Percentiles rank a stretch among this genome's conserved stretches.
Conservation (phyloP, 2,113 vertebrate species). For the Azemiops feae region DNA sequence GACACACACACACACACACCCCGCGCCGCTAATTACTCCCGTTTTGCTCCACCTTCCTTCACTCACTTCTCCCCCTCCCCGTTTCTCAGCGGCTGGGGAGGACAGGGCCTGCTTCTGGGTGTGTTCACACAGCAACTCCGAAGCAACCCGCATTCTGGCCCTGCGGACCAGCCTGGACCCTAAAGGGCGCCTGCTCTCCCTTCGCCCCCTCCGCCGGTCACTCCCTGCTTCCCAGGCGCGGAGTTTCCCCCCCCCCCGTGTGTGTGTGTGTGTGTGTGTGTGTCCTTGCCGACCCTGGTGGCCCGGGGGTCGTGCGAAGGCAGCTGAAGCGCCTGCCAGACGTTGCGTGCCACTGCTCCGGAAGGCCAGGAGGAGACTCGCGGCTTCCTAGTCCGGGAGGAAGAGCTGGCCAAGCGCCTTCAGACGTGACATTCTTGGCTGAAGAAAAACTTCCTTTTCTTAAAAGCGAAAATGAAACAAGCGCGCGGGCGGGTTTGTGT, state of each 20-base stretch:
- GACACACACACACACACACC: too few relatives aligned
- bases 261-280: too few relatives aligned
- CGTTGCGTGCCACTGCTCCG: not conserved
- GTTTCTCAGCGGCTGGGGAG: not conserved
- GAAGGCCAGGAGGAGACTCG: too few relatives aligned
- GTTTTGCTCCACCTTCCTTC: not conserved
- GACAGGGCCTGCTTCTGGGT: not conserved
- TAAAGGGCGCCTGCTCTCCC: not conserved
- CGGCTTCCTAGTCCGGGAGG: too few relatives aligned
- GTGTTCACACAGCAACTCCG: not conserved
- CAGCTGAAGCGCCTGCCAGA: not conserved
- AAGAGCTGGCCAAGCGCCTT: not conserved
- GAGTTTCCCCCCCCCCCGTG: too few relatives aligned
- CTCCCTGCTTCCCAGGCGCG: too few relatives aligned
- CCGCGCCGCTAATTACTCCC: not conserved
- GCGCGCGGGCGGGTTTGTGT: not conserved
- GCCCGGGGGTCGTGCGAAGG: not conserved
- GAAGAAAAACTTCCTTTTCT: too few relatives aligned
- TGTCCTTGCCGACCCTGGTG: not conserved
- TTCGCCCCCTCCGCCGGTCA: too few relatives aligned
- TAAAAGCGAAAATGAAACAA: not conserved
- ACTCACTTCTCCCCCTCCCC: accelerated
- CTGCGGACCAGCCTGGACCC: not conserved
- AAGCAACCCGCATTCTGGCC: not conserved
- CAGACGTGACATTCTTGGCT: not conserved